These are phyloP conservation scores for Kryphioiulus occultus DNA, from an alignment of 2,888 invertebrate genomes.

Conservation along the genomic window DNA sequence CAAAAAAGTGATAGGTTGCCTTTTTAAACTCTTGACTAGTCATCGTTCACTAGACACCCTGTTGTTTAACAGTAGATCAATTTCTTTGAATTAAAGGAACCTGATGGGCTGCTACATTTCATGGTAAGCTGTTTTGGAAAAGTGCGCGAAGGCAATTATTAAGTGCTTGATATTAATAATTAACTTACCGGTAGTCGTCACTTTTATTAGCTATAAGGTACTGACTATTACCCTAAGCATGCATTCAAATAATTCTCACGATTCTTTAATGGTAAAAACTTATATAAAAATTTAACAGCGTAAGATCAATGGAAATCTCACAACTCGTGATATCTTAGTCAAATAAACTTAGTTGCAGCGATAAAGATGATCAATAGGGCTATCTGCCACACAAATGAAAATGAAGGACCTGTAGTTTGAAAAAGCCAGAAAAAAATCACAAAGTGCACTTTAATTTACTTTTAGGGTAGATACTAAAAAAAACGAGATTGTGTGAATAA, in stretches of 20 bases:
- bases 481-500: neutral
- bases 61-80: neutral
- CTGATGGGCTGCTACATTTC: neutral
- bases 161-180: neutral
- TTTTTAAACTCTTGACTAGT: neutral
- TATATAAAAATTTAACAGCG: neutral
- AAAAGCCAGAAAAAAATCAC: neutral
- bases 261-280: neutral
- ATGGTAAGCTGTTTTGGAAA: neutral
- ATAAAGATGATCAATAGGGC: neutral
- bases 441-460: constrained; percentile 39
- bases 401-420: neutral
- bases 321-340: neutral
- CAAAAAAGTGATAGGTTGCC: constrained; percentile 10
- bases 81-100: neutral
- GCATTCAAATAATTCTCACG: neutral
- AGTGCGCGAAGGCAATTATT: neutral
- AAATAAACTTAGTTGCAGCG: neutral
- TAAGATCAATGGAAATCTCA: neutral
- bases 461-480: neutral
- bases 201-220: neutral
- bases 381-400: neutral
- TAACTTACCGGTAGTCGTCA: neutral
- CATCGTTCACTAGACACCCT: neutral
- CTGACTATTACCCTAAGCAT: neutral